Evolutionary conservation across 2,888 invertebrate genomes (phyloP).

Genomic region (Patella depressa): DNA sequence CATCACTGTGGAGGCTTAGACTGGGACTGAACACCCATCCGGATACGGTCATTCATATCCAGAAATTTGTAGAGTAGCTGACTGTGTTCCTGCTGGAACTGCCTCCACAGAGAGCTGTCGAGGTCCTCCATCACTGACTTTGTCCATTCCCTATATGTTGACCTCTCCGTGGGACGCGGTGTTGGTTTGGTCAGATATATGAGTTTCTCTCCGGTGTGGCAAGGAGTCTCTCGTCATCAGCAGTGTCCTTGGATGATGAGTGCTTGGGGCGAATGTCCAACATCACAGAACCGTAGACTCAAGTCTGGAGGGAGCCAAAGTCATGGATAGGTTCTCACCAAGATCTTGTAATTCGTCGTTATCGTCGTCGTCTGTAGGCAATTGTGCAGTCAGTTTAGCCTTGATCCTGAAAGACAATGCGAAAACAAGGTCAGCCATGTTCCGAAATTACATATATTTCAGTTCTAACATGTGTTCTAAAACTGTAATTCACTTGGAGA

Average conservation of each 20-base stretch:
- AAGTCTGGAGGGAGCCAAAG: background rate
- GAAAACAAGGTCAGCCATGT: too few relatives aligned
- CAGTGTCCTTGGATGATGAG: background rate
- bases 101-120: conserved; percentile 23
- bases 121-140: conserved; percentile 28
- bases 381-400: conserved; percentile 10
- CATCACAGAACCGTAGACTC: conserved; percentile 1
- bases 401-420: conserved; percentile 7
- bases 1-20: background rate
- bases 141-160: conserved; percentile 17
- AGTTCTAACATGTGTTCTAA: too few relatives aligned
- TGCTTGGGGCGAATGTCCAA: conserved; percentile 9
- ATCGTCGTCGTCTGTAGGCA: conserved; percentile 11
- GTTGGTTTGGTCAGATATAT: background rate
- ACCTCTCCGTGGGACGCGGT: background rate
- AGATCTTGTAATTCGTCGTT: conserved; percentile 12
- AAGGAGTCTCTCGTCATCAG: background rate
- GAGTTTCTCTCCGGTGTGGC: background rate
- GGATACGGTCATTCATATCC: conserved; percentile 20
- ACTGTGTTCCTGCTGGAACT: conserved; percentile 25
- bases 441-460: too few relatives aligned
- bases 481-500: too few relatives aligned
- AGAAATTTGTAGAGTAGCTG: conserved; percentile 23
- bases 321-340: conserved; percentile 14
- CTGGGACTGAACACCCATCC: background rate